Percentiles rank a stretch among this genome's conserved stretches.
phyloP scores from a whole-genome alignment of 2,888 invertebrate genomes.

The Sepioteuthis lessoniana region DNA sequence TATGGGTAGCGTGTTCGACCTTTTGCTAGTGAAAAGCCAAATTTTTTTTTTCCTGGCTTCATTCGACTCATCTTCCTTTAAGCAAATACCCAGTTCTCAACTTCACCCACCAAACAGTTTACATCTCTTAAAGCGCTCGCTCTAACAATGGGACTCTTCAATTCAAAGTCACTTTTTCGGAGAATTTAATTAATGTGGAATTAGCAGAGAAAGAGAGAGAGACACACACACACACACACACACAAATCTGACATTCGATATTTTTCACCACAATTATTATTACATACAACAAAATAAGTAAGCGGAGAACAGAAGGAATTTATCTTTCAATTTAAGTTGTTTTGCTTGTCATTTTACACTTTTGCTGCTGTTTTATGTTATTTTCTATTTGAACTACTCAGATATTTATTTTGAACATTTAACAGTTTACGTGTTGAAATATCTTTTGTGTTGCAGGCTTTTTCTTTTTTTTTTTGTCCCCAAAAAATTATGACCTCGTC shows the following conservation, averaged over 20 bases:
- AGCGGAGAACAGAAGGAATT: background rate
- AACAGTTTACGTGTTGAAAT: background rate
- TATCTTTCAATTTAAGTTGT: background rate
- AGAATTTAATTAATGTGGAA: constrained; percentile 5
- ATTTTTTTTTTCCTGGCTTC: background rate
- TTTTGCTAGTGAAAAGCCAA: background rate
- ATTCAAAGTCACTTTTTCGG: background rate
- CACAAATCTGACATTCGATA: background rate
- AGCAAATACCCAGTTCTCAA: background rate
- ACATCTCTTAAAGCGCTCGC: background rate
- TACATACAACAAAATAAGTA: background rate
- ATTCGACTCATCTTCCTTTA: background rate
- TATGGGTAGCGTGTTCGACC: constrained; percentile 33
- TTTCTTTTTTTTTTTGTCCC: background rate
- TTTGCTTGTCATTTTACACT: background rate
- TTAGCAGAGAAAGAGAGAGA: background rate
- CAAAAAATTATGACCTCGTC: background rate
- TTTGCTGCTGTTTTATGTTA: too few species aligned
- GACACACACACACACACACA: too few species aligned
- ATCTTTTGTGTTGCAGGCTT: background rate
- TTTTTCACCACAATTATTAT: background rate
- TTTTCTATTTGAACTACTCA: background rate
- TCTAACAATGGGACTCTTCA: background rate
- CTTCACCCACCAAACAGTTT: background rate
- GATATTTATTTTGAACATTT: background rate